Conservation (phyloP, 2,888 invertebrate genomes). For the Camptogramma bilineatum region DNA sequence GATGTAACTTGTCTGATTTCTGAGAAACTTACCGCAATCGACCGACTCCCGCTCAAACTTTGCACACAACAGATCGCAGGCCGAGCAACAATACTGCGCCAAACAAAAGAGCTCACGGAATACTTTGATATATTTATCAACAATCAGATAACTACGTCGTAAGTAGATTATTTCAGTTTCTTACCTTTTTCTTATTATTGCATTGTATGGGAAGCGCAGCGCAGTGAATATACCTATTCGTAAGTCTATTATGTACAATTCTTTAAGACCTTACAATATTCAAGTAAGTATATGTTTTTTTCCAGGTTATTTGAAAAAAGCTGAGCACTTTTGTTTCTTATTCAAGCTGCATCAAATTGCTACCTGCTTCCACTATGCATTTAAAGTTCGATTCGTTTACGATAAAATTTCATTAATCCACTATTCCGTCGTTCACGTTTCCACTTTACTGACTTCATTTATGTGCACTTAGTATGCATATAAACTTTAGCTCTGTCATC, state of each 20-base stretch:
- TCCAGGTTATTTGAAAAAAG: not conserved
- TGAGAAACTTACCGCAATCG: conserved; percentile 71
- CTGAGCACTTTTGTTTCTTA: not conserved
- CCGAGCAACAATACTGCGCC: conserved; percentile 70
- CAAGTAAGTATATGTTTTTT: too few species aligned
- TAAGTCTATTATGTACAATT: too few species aligned
- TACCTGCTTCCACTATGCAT: conserved; percentile 2
- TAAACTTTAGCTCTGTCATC: conserved; percentile 50
- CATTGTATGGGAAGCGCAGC: too few species aligned
- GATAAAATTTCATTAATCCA: conserved; percentile 14
- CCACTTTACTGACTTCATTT: conserved; percentile 36
- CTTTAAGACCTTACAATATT: too few species aligned
- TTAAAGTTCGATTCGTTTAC: conserved; percentile 14
- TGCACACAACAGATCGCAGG: conserved; percentile 65
- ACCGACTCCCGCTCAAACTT: conserved; percentile 67
- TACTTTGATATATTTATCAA: conserved; percentile 54
- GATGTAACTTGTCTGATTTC: conserved; percentile 77
- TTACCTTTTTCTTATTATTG: not conserved
- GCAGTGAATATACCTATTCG: too few species aligned
- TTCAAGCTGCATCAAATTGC: not conserved
- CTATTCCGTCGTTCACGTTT: conserved; percentile 18
- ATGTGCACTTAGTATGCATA: conserved; percentile 50
- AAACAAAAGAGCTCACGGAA: conserved; percentile 73
- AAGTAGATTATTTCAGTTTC: not conserved
- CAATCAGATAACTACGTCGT: conserved; percentile 58